Evolutionary conservation across 2,113 vertebrate genomes (phyloP).

Genomic region (Pygoscelis adeliae): DNA sequence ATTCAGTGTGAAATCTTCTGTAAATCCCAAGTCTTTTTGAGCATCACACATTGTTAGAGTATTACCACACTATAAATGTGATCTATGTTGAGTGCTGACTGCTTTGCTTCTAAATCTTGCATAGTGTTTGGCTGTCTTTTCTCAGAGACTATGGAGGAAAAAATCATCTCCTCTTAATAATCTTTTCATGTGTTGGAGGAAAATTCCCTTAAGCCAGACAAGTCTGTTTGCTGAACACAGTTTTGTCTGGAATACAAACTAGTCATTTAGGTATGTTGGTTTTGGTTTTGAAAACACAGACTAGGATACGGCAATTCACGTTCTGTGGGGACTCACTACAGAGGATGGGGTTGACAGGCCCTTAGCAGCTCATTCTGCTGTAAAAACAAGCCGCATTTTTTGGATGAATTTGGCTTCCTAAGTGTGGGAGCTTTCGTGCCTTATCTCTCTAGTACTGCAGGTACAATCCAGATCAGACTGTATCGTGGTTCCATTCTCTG

Average conservation of each 20-base stretch:
- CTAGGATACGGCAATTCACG: background rate
- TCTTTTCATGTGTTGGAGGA: background rate
- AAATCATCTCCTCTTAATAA: background rate
- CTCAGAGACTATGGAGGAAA: background rate
- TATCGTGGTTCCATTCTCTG: background rate
- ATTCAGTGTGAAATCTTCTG: background rate
- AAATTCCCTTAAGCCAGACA: background rate
- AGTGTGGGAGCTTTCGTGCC: background rate
- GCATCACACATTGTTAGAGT: background rate
- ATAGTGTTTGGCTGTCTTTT: background rate
- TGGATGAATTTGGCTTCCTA: background rate
- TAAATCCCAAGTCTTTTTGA: background rate
- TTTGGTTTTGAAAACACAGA: background rate
- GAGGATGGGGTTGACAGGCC: background rate
- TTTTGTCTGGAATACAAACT: background rate
- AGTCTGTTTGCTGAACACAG: background rate
- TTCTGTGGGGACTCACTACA: background rate
- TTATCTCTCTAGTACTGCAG: background rate
- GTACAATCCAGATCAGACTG: background rate
- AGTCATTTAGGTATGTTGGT: background rate
- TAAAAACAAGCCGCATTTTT: background rate
- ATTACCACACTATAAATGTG: background rate
- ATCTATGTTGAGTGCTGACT: background rate
- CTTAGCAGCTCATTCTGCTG: background rate
- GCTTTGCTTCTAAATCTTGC: background rate